phyloP scores from a whole-genome alignment of 2,888 invertebrate genomes.

The Nasonovia ribisnigri region DNA sequence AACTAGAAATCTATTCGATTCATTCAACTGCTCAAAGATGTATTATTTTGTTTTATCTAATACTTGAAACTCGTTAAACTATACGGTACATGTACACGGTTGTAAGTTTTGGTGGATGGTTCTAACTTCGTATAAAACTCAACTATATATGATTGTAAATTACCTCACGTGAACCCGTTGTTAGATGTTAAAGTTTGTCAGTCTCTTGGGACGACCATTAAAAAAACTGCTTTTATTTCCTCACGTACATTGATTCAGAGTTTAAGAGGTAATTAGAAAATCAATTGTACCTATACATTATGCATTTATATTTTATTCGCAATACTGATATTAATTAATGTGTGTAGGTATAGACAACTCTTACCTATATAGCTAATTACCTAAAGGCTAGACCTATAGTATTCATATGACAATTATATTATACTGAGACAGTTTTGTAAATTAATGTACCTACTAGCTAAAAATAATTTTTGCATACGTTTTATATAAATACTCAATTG shows the following conservation, averaged over 20 bases:
- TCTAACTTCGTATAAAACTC: slow-evolving; percentile 44
- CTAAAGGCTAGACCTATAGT: neutral
- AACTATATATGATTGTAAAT: slow-evolving; percentile 28
- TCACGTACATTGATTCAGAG: slow-evolving; percentile 18
- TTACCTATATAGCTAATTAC: neutral
- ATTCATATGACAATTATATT: neutral
- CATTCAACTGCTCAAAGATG: slow-evolving; percentile 25
- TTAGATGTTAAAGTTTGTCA: slow-evolving; percentile 40
- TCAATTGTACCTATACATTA: neutral
- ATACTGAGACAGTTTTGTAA: neutral
- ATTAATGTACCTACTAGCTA: neutral
- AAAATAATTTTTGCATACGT: neutral
- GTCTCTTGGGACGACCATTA: slow-evolving; percentile 32
- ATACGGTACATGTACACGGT: neutral
- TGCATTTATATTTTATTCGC: neutral
- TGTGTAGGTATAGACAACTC: neutral
- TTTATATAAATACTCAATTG: neutral
- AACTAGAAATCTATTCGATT: slow-evolving; percentile 31
- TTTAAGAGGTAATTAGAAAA: slow-evolving; percentile 42
- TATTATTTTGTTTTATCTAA: slow-evolving; percentile 50
- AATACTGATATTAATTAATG: neutral
- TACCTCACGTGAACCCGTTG: slow-evolving; percentile 43
- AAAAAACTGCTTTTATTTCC: slow-evolving; percentile 46
- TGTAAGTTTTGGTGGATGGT: slow-evolving; percentile 48
- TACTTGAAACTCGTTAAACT: slow-evolving; percentile 39